Percentiles rank a stretch among this genome's conserved stretches.
These are phyloP conservation scores for Maccullochella peelii DNA, from an alignment of 2,113 vertebrate genomes.

Conservation along the genomic window DNA sequence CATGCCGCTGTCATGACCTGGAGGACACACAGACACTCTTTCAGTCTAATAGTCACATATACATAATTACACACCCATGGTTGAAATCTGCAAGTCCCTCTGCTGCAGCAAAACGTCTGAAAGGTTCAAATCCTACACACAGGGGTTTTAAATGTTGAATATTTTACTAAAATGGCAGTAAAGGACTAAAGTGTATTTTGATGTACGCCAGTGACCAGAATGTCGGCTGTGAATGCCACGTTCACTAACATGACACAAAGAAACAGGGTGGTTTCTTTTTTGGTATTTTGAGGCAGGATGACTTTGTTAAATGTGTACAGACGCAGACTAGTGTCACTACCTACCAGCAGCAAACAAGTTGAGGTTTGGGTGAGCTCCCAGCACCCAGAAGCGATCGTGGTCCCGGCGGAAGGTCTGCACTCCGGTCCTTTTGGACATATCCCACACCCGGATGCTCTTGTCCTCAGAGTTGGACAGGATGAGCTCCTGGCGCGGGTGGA, in stretches of 20 bases:
- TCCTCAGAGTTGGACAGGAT: conserved; percentile 98
- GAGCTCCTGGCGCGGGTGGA: conserved; percentile 96
- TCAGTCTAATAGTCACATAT: not conserved
- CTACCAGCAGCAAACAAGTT: conserved; percentile 97
- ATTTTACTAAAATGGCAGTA: not conserved
- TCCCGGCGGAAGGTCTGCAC: conserved; percentile 97
- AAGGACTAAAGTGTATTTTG: not conserved
- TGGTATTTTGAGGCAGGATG: not conserved
- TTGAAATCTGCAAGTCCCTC: not conserved
- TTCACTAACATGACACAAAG: not conserved
- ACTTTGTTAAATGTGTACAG: not conserved
- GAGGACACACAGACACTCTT: not conserved
- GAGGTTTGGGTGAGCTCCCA: conserved; percentile 97
- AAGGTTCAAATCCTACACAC: not conserved
- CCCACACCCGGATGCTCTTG: conserved; percentile 98
- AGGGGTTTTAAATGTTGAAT: not conserved
- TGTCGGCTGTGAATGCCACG: not conserved
- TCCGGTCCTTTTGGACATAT: conserved; percentile 97
- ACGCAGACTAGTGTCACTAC: not conserved
- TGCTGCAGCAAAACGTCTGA: too few relatives aligned
- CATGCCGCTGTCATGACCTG: conserved; percentile 97
- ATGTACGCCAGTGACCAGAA: not conserved
- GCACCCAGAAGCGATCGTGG: conserved; percentile 97
- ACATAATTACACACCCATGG: not conserved
- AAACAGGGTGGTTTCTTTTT: too few relatives aligned